These are phyloP conservation scores for Adelges cooleyi DNA, from an alignment of 1,140 invertebrate genomes.

Conservation along the genomic window DNA sequence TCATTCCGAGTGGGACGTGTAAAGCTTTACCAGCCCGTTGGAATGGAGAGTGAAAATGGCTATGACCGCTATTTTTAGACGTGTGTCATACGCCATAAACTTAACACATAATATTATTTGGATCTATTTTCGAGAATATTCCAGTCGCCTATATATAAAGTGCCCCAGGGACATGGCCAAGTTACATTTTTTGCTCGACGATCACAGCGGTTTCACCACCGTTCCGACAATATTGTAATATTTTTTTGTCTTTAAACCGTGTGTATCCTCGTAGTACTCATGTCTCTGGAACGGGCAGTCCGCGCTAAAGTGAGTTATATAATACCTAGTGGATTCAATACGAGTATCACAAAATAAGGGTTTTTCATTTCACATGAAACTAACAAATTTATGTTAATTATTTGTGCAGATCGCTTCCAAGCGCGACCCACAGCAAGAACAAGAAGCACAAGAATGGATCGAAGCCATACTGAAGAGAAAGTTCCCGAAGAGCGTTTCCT, in stretches of 20 bases:
- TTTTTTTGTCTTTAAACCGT: background rate
- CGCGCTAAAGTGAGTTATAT: conserved; percentile 31
- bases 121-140: conserved; percentile 12
- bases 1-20: conserved; percentile 13
- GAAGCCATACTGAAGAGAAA: conserved; percentile 68
- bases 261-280: conserved; percentile 15
- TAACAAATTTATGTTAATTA: background rate
- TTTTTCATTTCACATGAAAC: background rate
- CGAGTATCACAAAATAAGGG: background rate
- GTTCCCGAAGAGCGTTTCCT: conserved; percentile 47
- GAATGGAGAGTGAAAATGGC: background rate
- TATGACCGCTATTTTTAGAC: conserved; percentile 15
- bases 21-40: background rate
- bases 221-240: too few relatives aligned
- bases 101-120: background rate
- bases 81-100: conserved; percentile 14
- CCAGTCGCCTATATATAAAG: conserved; percentile 13
- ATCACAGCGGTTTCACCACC: background rate
- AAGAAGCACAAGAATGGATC: conserved; percentile 78
- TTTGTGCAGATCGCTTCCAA: conserved; percentile 61
- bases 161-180: background rate
- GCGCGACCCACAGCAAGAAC: conserved; percentile 70
- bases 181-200: background rate
- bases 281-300: conserved; percentile 31
- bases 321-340: background rate